These are phyloP conservation scores for Tupiocoris notatus DNA, from an alignment of 2,888 invertebrate genomes.

Conservation along the genomic window DNA sequence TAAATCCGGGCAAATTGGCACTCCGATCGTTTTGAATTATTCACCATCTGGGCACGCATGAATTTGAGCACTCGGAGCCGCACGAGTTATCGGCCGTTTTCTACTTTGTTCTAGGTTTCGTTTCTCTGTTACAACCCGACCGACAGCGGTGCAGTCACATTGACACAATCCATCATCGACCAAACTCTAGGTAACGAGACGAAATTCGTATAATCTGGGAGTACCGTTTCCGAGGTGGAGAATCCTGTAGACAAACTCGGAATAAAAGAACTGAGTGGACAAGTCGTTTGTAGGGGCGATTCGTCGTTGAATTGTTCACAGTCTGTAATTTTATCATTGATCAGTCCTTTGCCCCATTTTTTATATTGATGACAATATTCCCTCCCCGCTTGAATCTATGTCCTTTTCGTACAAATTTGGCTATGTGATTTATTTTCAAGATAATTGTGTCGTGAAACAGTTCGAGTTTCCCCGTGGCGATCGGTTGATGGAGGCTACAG, in stretches of 20 bases:
- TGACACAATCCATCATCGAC: slow-evolving; percentile 79
- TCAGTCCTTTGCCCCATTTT: neutral
- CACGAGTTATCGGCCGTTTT: neutral
- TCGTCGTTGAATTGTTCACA: neutral
- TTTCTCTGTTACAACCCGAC: slow-evolving; percentile 70
- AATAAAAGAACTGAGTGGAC: neutral
- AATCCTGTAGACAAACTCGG: neutral
- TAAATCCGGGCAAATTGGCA: too few species aligned
- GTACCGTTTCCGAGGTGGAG: neutral
- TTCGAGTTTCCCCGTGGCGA: slow-evolving; percentile 19
- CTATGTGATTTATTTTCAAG: slow-evolving; percentile 20
- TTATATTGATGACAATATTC: neutral
- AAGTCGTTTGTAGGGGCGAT: neutral
- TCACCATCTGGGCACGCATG: too few species aligned
- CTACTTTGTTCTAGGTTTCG: slow-evolving; percentile 54
- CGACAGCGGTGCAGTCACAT: slow-evolving; percentile 77
- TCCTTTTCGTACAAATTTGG: slow-evolving; percentile 20
- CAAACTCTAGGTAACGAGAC: slow-evolving; percentile 72
- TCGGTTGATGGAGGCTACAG: slow-evolving; percentile 1
- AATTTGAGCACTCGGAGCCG: too few species aligned
- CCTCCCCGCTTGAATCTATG: neutral
- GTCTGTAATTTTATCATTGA: neutral
- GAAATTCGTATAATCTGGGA: neutral
- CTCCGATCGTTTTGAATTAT: too few species aligned
- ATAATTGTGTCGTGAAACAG: slow-evolving; percentile 11